Evolutionary conservation across 2,888 invertebrate genomes (phyloP), one percentile per base, ranked within the genome.

Genomic region (Eristalis pertinax): DNA sequence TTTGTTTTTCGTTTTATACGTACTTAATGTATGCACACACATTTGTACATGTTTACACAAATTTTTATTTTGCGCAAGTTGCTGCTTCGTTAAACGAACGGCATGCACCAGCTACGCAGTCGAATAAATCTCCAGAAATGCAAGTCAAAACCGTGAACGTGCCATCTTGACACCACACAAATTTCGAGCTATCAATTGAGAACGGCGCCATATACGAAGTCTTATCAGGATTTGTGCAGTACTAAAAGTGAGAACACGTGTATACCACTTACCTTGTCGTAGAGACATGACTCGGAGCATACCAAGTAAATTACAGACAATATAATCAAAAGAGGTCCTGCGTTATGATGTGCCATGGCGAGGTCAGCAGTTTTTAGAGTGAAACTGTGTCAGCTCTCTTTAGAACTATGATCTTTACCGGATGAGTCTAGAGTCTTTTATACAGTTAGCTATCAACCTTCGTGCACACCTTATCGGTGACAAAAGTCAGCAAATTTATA

Each of bases 331-430:
- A 74, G n/a, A 72, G 82, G 19, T 50, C 50, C 50, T 19, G 19
- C 19, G 50, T 19, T 22, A n/a, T 2, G 8, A 7, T 50, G 50
- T 19, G 8, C 50, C 50, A 50, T 50, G 19, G 24, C 72, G 64
- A 56, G 32, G 38, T 67, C n/a, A 32, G 8, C 1, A 26, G 10
- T n/a, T 41, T 67, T 75, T 58, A 43, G 63, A 75, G 72, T 69
- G 26, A 26, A 58, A 38, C 58, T 26, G 24, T 22, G 29, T 50
- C 72, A 50, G 11, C 64, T 38, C 29, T 50, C 67, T 70, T 32
- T 15, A 50, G 64, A 78, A 86, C 81, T 86, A 64, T 78, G 65
- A 78, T 70, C 26, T 78, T 26, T 68, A 69, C 63, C 63, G 69
- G 26, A 68, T 63, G 69, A 29, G 63, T 22, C 24, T 75, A 64